Evolutionary conservation across 2,888 invertebrate genomes (phyloP).

Genomic region (Troides helena): DNA sequence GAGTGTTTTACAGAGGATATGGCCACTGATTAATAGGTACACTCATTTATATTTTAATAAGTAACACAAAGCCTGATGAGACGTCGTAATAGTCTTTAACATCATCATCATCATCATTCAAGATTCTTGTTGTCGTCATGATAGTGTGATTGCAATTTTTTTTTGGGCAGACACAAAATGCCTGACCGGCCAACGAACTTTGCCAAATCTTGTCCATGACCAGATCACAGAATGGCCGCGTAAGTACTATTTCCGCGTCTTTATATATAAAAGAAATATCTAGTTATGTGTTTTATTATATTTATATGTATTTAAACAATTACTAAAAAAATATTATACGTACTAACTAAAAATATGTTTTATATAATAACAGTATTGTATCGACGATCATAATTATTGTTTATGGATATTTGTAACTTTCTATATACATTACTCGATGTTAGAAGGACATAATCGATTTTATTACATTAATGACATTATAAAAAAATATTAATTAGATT

Average conservation of each 20-base stretch:
- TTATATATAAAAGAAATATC: constrained; percentile 1
- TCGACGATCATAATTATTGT: no score
- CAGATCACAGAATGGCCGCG: constrained; percentile 41
- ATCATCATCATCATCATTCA: no score
- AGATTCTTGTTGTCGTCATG: constrained; percentile 40
- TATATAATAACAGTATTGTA: no score
- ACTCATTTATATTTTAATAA: not conserved
- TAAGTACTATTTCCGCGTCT: constrained; percentile 35
- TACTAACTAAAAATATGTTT: no score
- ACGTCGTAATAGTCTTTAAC: constrained; percentile 36
- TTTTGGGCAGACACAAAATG: constrained; percentile 61
- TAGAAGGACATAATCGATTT: no score
- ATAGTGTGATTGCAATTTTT: constrained; percentile 64
- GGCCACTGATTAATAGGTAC: not conserved
- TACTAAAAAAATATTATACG: no score
- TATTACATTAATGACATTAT: no score
- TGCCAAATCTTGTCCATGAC: constrained; percentile 63
- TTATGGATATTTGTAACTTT: no score
- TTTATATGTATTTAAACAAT: no score
- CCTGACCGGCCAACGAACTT: constrained; percentile 70
- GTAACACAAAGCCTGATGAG: constrained; percentile 43
- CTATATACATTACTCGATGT: no score
- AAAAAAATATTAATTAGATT: no score
- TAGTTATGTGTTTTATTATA: not conserved
- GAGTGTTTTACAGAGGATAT: not conserved